phyloP scores from a whole-genome alignment of 1,140 invertebrate species.

The Cherax quadricarinatus region DNA sequence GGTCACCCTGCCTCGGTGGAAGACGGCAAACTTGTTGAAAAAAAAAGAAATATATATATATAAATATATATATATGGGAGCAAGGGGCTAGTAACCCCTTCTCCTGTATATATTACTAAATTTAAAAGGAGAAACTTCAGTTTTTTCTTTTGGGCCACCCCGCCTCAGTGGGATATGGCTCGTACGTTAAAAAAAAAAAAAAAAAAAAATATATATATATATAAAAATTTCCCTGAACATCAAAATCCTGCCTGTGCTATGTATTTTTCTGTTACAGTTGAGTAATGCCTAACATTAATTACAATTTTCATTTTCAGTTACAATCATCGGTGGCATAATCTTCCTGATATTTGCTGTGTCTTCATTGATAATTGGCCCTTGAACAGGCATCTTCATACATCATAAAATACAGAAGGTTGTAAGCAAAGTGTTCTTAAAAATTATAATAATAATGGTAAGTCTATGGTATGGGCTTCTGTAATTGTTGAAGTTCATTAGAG shows the following conservation, averaged over 20 bases:
- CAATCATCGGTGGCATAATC: slow-evolving; percentile 94
- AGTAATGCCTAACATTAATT: neutral
- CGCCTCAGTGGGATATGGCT: too few species aligned
- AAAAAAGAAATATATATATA: too few species aligned
- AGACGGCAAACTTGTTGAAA: too few species aligned
- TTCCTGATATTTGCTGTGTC: slow-evolving; percentile 95
- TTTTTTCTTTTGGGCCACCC: too few species aligned
- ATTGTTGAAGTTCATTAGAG: neutral
- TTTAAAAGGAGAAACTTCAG: too few species aligned
- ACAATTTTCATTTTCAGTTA: slow-evolving; percentile 78
- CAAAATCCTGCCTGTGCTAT: neutral
- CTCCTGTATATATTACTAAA: too few species aligned
- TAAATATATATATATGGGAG: too few species aligned
- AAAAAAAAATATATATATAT: neutral
- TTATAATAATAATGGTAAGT: neutral
- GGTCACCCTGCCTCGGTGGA: too few species aligned
- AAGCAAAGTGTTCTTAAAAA: neutral
- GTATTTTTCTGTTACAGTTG: neutral
- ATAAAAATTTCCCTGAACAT: neutral
- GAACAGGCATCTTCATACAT: neutral
- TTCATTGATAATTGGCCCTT: slow-evolving; percentile 82
- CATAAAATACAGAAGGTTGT: neutral
- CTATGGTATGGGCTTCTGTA: neutral
- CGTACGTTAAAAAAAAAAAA: too few species aligned
- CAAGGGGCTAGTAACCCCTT: too few species aligned